Percentiles rank a stretch among this genome's conserved stretches.
Conservation (phyloP, 1,140 invertebrate genomes). For the Tetraneura akinire region DNA sequence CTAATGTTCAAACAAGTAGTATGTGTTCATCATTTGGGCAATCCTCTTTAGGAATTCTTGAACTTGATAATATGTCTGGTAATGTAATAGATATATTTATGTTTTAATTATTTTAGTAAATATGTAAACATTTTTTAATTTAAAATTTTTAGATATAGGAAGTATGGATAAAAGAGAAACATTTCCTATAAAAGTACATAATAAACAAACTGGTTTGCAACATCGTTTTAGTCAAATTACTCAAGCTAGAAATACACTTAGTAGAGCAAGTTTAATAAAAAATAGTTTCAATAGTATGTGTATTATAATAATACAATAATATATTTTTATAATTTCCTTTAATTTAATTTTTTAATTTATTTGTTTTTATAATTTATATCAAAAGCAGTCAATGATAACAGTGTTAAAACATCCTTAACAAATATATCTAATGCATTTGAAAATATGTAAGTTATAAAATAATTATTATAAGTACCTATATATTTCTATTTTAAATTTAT, state of each 20-base stretch:
- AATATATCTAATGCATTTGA: conserved; percentile 33
- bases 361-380: conserved; percentile 8
- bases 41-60: conserved; percentile 41
- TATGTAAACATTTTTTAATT: not conserved
- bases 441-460: conserved; percentile 21
- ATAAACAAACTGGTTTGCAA: not conserved
- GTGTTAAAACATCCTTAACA: not conserved
- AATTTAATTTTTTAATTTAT: not conserved
- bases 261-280: conserved; percentile 25
- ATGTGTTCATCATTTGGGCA: conserved; percentile 29
- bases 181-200: not conserved
- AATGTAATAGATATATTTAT: not conserved
- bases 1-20: conserved; percentile 17
- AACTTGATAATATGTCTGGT: conserved; percentile 47
- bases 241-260: conserved; percentile 9
- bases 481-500: not conserved
- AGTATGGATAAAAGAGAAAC: conserved; percentile 10
- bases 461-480: no score
- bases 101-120: no score
- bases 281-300: conserved; percentile 28
- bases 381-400: not conserved
- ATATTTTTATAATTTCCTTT: not conserved
- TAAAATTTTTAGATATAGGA: conserved; percentile 32
- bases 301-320: not conserved
- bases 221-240: conserved; percentile 23